Evolutionary conservation across 2,888 invertebrate genomes (phyloP), one percentile per base, ranked within the genome.

Genomic region (Homarus gammarus): DNA sequence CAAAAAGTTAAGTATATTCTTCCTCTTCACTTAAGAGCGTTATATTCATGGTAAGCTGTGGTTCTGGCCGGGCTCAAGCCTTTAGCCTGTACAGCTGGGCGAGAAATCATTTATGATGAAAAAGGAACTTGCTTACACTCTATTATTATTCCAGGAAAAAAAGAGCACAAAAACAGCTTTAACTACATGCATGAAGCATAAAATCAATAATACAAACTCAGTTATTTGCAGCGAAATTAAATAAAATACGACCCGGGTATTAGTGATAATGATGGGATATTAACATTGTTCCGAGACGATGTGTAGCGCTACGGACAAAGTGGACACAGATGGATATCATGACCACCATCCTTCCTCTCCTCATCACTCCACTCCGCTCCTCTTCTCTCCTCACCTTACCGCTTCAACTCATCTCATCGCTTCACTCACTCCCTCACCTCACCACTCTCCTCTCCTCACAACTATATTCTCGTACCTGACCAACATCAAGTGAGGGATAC

Each of bases 121-220:
- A 18, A 56, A 56, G 56, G 22, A 56, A 56, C 56, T 56, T 56
- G 56, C 8, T 12, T 18, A 56, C 18, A 56, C 15, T 56, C 56
- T 22, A 15, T 56, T 56, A 56, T 3, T n/a, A n/a, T n/a, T n/a
- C n/a, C 56, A 5, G 3, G 15, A 56, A 22, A 56, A 56, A 56
- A 56, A 56, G 22, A 5, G 22, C 44, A 56, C n/a, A 56, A 56
- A 56, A 56, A 56, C 56, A 56, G 22, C 18, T 18, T 15, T 56
- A 56, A 56, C 56, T 56, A 56, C 12, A 56, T 56, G 56, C 56
- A 56, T 18, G 22, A 56, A 56, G 56, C 3, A 18, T 56, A 3
- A 56, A 56, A 56, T 56, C 18, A 56, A 56, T 56, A 56, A 56
- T 56, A 56, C 56, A 56, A 56, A 56, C 56, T 56, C 56, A 56